A percentile compares a stretch with the other conserved stretches of the same genome.
Evolutionary conservation across 2,113 vertebrate species (phyloP).

Genomic region (Syrmaticus mikado): DNA sequence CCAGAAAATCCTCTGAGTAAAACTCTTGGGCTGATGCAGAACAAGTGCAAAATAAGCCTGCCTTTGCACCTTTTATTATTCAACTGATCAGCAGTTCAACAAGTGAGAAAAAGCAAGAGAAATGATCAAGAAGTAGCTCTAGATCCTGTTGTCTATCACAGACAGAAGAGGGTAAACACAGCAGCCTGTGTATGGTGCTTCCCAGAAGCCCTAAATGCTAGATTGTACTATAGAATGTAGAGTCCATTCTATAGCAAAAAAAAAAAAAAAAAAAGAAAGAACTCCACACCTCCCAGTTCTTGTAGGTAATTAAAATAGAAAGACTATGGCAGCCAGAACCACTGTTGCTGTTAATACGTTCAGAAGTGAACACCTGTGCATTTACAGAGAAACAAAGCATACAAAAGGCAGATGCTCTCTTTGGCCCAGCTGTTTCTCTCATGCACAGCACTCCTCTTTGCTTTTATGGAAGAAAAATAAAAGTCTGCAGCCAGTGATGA

Average conservation of each 20-base stretch:
- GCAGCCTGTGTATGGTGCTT: background rate
- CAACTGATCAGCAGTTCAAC: background rate
- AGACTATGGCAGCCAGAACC: background rate
- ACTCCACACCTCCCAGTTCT: accelerated
- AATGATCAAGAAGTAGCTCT: background rate
- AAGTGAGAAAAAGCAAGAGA: background rate
- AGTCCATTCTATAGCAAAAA: background rate
- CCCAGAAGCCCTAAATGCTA: background rate
- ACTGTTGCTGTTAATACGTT: background rate
- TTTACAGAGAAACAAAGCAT: background rate
- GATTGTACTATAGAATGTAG: background rate
- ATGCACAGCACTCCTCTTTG: background rate
- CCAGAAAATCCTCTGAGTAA: background rate
- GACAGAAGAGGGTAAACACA: background rate
- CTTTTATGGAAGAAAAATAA: background rate
- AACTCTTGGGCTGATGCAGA: background rate
- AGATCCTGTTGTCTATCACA: background rate
- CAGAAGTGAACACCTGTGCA: background rate
- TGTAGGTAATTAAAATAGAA: background rate
- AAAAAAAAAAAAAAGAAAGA: background rate
- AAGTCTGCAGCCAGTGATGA: background rate
- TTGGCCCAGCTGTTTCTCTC: background rate
- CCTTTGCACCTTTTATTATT: background rate
- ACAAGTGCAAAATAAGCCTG: background rate
- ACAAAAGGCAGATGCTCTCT: background rate